Evolutionary conservation across 2,113 vertebrate genomes (phyloP), one percentile per base, ranked within the genome.

Genomic region (Salvelinus alpinus): DNA sequence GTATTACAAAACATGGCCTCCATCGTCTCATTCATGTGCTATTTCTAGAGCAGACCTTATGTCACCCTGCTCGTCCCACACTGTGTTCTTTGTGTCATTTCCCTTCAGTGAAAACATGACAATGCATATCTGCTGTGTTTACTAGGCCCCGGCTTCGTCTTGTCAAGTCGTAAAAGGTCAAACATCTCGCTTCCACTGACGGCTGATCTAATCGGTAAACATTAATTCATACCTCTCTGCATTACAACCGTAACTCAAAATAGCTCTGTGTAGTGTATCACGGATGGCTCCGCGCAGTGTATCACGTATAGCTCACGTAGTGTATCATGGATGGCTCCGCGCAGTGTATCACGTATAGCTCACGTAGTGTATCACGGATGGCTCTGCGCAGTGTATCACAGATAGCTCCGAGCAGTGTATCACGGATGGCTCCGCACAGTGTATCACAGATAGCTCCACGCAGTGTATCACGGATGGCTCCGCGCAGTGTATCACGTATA

Each of bases 161-260:
- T 86, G 86, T 90, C 86, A 88, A 78, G 84, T 59, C 78, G 77
- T 72, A 70, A 90, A 92, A 92, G 89, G 91, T 91, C 91, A 88
- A 82, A 84, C 78, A 75, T 85, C 76, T 75, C n/a, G 77, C 84
- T 84, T 77, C 80, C 73, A 34, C 76, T 60, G 68, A 78, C 65
- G 47, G 64, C 81, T 69, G 85, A 89, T 90, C 74, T 84, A 86
- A 89, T 90, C 86, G 44, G 82, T 81, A 85, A 90, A 90, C 88
- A 90, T 86, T 84, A 85, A 80, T 81, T 74, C 75, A 66, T 14
- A 6, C 44, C 62, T 70, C 24, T 27, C 74, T 34, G 44, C 38
- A 44, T 44, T 44, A 44, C 38, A 86, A 76, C 34, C 68, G 75
- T 74, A 69, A 27, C 2, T 25, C 1, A 14, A 79, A 71, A 71